phyloP scores from a whole-genome alignment of 2,797 vertebrate genomes.

The Lindbergichthys nudifrons region DNA sequence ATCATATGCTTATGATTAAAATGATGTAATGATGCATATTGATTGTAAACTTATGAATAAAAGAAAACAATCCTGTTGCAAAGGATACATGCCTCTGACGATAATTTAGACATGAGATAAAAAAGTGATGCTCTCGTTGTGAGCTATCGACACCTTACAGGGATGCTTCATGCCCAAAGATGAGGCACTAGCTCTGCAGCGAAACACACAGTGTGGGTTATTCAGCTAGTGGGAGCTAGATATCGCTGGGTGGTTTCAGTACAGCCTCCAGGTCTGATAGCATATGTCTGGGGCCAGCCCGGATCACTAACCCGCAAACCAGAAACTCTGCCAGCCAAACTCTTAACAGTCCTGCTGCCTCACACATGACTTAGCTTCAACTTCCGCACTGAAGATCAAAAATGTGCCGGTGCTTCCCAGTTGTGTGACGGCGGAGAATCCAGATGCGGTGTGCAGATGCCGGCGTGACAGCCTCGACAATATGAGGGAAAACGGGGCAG shows the following conservation, averaged over 20 bases:
- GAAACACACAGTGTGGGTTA: slow-evolving; percentile 20
- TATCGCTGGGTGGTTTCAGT: slow-evolving; percentile 71
- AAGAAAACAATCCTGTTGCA: slow-evolving; percentile 31
- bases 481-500: not conserved
- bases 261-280: slow-evolving; percentile 51
- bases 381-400: slow-evolving; percentile 47
- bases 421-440: slow-evolving; percentile 12
- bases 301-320: slow-evolving; percentile 63
- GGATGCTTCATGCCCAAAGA: slow-evolving; percentile 19
- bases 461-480: slow-evolving; percentile 8
- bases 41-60: slow-evolving; percentile 46
- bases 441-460: slow-evolving; percentile 22
- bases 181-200: not conserved
- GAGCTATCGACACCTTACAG: slow-evolving; percentile 14
- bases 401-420: slow-evolving; percentile 41
- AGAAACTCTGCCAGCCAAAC: slow-evolving; percentile 58
- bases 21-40: slow-evolving; percentile 49
- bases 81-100: slow-evolving; percentile 6
- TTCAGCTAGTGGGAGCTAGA: slow-evolving; percentile 40
- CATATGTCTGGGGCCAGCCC: slow-evolving; percentile 54
- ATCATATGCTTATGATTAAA: slow-evolving; percentile 50
- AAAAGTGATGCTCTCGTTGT: not conserved
- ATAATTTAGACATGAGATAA: not conserved
- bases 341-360: slow-evolving; percentile 60
- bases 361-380: slow-evolving; percentile 61